Evolutionary conservation across 1,140 invertebrate species (phyloP).

Genomic region (Brachionus koreanus): DNA sequence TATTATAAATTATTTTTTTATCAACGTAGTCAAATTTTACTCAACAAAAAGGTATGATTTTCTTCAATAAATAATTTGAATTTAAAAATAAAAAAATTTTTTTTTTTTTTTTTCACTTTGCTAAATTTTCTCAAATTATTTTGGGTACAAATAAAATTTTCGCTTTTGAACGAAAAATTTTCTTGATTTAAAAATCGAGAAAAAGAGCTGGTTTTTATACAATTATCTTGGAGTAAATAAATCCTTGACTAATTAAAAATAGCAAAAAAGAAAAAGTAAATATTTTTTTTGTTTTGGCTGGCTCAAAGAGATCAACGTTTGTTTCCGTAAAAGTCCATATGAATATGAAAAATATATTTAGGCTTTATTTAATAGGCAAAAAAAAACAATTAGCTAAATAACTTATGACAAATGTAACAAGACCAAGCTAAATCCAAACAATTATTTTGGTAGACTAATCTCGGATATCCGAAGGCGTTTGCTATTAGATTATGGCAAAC

Average conservation of each 20-base stretch:
- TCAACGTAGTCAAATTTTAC: constrained; percentile 2
- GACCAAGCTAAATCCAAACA: not conserved
- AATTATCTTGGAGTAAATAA: not conserved
- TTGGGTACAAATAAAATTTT: too few species aligned
- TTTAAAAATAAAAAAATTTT: too few species aligned
- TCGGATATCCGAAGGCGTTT: not conserved
- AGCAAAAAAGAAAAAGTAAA: not conserved
- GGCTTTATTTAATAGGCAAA: not conserved
- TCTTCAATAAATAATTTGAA: not conserved
- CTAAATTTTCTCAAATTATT: too few species aligned
- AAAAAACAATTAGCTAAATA: not conserved
- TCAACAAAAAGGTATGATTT: not conserved
- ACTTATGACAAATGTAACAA: not conserved
- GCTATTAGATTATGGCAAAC: not conserved
- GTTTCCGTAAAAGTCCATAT: not conserved
- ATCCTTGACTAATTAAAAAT: not conserved
- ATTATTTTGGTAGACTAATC: not conserved
- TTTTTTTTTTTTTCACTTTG: too few species aligned
- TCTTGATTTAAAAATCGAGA: not conserved
- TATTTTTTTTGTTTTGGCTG: not conserved
- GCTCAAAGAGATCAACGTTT: not conserved
- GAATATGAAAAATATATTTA: not conserved
- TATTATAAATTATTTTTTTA: constrained; percentile 13
- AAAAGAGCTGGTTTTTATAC: not conserved
- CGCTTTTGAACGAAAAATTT: not conserved